Base-by-base conservation (phyloP, 2,113 vertebrate species). In the Machaerirhynchus nigripectus region DNA sequence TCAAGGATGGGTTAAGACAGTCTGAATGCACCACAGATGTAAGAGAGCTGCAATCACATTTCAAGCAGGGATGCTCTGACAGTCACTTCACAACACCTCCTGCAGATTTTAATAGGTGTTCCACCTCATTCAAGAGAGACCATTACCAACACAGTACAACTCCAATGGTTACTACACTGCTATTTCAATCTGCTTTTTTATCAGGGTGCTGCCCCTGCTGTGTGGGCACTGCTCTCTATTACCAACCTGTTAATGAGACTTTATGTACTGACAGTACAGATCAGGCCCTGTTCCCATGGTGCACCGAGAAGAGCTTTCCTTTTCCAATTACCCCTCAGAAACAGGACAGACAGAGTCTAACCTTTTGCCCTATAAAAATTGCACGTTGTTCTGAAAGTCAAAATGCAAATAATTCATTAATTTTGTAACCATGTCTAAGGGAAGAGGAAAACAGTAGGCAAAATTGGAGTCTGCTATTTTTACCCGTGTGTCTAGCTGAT, bases 321-420 rank as follows among this genome's bases (percentile, higher is more conserved):
- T 78, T 82, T 84, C 31, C 2, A 0, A 47, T 73, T 92, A 75
- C 10, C 26, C 35, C 33, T 69, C 2, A 0, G 78, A 91, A 95
- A 86, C 22, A 65, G 37, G 60, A 64, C 40, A n/a, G 74, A 53
- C 75, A 92, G 83, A 90, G 76, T 35, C 40, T 87, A 94, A 86
- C 57, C 82, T 63, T 52, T 76, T 87, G 61, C 87, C 59, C 89
- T 16, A 50, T 44, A 87, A 93, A 95, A 95, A 93, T 16, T 89
- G 69, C 52, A 70, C 21, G 52, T 63, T 89, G 55, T 65, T 94
- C 77, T 57, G 61, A 93, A 92, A 96, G 94, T 78, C 49, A 84
- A 92, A 95, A 94, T 76, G 70, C 85, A 90, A 95, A 96, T 87
- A 88, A 88, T 92, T 91, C 74, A 87, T 76, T 35, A 84, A 84